phyloP scores from a whole-genome alignment of 1,140 invertebrate genomes.

The Hestina assimilis region DNA sequence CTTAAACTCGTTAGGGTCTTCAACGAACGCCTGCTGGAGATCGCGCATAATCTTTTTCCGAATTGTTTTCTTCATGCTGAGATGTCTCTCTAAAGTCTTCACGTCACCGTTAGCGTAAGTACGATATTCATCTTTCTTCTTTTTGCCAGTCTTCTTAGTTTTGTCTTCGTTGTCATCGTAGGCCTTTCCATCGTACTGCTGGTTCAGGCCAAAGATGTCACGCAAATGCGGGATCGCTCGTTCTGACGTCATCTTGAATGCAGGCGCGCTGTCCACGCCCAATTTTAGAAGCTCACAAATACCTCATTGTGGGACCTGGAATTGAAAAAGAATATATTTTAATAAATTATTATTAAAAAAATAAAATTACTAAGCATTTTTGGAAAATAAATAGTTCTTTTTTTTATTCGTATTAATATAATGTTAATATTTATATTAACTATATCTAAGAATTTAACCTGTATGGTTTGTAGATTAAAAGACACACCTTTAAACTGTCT shows the following conservation, averaged over 20 bases:
- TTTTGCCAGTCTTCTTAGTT: constrained; percentile 77
- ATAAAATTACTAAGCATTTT: too few species aligned
- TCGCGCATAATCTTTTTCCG: constrained; percentile 92
- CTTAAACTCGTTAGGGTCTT: constrained; percentile 85
- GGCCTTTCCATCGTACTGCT: constrained; percentile 60
- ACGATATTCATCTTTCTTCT: constrained; percentile 82
- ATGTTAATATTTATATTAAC: too few species aligned
- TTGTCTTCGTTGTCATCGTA: constrained; percentile 77
- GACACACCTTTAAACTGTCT: background rate
- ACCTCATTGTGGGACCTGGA: constrained; percentile 67
- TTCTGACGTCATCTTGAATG: constrained; percentile 78
- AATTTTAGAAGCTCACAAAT: constrained; percentile 49
- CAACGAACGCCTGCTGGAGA: constrained; percentile 86
- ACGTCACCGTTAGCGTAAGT: constrained; percentile 84
- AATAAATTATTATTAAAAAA: constrained; percentile 8
- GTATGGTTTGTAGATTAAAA: background rate
- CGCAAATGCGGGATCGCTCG: constrained; percentile 83
- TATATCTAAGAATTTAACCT: background rate
- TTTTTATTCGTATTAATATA: too few species aligned
- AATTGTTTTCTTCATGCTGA: constrained; percentile 93
- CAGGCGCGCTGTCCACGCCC: constrained; percentile 49
- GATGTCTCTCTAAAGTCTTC: constrained; percentile 87
- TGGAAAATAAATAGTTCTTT: too few species aligned
- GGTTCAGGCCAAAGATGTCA: constrained; percentile 83
- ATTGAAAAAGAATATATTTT: constrained; percentile 38